Conservation (phyloP, 1,140 invertebrate genomes). For the Drosophila pallidifrons region DNA sequence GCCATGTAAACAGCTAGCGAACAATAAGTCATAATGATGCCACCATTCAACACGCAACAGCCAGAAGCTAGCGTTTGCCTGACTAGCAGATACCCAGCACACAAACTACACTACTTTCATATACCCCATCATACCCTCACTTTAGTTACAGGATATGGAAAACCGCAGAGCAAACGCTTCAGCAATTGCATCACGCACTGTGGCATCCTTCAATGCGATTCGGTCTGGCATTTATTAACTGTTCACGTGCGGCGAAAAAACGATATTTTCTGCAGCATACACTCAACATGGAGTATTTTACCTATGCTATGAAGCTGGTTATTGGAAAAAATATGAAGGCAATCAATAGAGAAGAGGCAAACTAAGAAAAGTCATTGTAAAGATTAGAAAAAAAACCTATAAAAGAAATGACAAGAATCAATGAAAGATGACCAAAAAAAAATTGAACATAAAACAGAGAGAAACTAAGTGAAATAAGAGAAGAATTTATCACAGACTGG, state of each 20-base stretch:
- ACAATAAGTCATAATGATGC: constrained; percentile 77
- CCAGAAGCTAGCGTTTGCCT: not conserved
- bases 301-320: not conserved
- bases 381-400: no score
- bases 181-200: constrained; percentile 75
- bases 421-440: no score
- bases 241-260: constrained; percentile 76
- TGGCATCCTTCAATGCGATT: constrained; percentile 65
- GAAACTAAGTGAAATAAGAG: no score
- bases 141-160: constrained; percentile 9
- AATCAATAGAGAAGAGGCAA: not conserved
- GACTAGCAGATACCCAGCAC: constrained; percentile 1
- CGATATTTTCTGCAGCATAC: constrained; percentile 43
- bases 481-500: not conserved
- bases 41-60: constrained; percentile 19
- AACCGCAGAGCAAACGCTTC: constrained; percentile 26
- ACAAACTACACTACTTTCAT: no score
- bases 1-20: constrained; percentile 64
- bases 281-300: constrained; percentile 3
- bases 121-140: not conserved
- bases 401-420: no score
- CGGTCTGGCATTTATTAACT: constrained; percentile 78
- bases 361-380: no score
- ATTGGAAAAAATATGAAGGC: not conserved
- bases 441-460: no score